Conservation (phyloP, 2,888 invertebrate genomes). For the Diarsia dahlii region DNA sequence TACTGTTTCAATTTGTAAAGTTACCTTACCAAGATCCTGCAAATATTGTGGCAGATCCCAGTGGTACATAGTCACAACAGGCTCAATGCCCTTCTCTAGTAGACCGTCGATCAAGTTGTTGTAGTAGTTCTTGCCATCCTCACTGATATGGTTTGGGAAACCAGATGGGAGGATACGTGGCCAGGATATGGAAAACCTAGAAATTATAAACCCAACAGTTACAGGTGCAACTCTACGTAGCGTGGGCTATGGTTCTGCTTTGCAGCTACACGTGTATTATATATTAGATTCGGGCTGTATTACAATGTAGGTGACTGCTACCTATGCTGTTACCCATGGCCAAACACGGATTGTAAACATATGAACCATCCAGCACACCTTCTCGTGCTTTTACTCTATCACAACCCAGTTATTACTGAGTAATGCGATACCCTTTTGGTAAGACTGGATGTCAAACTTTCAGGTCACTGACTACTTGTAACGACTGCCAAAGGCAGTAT, state of each 20-base stretch:
- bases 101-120: not conserved
- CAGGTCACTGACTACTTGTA: too few species aligned
- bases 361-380: not conserved
- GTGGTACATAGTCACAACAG: not conserved
- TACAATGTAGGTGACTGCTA: not conserved
- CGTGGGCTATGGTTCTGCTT: not conserved
- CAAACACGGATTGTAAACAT: not conserved
- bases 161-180: not conserved
- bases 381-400: not conserved
- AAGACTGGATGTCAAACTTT: too few species aligned
- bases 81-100: not conserved
- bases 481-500: too few species aligned
- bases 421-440: too few species aligned
- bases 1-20: too few species aligned
- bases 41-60: not conserved
- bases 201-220: not conserved
- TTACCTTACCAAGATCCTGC: not conserved
- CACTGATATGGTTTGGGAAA: not conserved
- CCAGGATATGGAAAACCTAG: not conserved
- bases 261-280: not conserved
- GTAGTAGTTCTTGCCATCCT: constrained; percentile 3
- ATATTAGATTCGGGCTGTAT: not conserved
- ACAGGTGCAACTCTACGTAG: not conserved
- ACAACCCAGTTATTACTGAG: too few species aligned
- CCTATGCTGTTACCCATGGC: not conserved